phyloP scores from a whole-genome alignment of 2,797 vertebrate species.

The Morus bassanus region DNA sequence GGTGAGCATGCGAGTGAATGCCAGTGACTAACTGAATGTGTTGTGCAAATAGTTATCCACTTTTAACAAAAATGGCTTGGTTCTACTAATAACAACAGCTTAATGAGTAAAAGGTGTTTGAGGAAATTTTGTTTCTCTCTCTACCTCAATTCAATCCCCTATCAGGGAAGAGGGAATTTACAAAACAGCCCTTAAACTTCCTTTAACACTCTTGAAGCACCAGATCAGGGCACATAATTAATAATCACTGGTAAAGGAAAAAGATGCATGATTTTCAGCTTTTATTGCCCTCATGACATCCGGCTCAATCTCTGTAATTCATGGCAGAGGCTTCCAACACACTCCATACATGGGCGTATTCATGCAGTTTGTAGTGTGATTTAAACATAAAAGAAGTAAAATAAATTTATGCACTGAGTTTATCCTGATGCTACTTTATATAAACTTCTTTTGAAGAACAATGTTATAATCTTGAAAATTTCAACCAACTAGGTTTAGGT shows the following conservation, averaged over 20 bases:
- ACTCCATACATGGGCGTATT: not conserved
- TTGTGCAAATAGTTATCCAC: not conserved
- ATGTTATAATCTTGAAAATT: not conserved
- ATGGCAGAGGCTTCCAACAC: not conserved
- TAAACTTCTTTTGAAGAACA: not conserved
- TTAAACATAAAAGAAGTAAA: not conserved
- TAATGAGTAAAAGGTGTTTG: not conserved
- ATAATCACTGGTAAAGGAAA: not conserved
- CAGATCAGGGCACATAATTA: not conserved
- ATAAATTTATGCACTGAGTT: not conserved
- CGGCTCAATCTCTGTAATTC: not conserved
- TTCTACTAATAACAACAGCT: not conserved
- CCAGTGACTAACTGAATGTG: not conserved
- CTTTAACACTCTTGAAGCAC: not conserved
- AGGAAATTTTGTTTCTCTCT: not conserved
- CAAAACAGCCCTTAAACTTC: not conserved
- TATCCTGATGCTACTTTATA: not conserved
- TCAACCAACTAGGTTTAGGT: conserved; percentile 20
- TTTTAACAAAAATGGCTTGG: not conserved
- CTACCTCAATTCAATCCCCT: not conserved
- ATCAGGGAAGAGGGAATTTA: not conserved
- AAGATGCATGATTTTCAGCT: not conserved
- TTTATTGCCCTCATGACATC: not conserved
- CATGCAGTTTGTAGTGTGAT: not conserved
- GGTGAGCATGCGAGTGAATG: not conserved